These are phyloP conservation scores for Rhagoletis pomonella DNA, from an alignment of 1,140 invertebrate genomes.

Conservation along the genomic window DNA sequence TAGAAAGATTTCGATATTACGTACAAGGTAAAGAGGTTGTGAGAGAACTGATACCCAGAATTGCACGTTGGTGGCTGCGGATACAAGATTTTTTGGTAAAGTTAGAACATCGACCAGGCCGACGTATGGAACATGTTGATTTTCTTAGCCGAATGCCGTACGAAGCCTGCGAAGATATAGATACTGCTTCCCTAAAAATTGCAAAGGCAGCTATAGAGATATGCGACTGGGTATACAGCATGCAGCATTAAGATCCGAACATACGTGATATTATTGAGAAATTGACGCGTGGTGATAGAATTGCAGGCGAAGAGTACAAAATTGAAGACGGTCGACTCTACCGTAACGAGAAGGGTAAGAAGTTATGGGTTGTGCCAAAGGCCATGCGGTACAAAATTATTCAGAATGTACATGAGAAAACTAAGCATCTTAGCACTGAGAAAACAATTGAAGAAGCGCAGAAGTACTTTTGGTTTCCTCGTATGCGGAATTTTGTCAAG, in stretches of 20 bases:
- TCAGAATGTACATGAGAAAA: constrained; percentile 48
- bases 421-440: constrained; percentile 53
- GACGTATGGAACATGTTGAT: constrained; percentile 56
- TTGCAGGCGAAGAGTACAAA: constrained; percentile 10
- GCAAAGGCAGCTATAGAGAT: constrained; percentile 2
- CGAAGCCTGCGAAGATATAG: constrained; percentile 23
- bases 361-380: constrained; percentile 56
- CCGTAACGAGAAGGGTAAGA: constrained; percentile 19
- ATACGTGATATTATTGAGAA: constrained; percentile 31
- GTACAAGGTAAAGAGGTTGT: constrained; percentile 70
- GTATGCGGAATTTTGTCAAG: constrained; percentile 60
- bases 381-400: constrained; percentile 3
- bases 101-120: constrained; percentile 55
- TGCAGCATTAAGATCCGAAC: constrained; percentile 35
- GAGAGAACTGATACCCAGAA: constrained; percentile 62
- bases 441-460: constrained; percentile 55
- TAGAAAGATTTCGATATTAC: too few relatives aligned
- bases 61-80: constrained; percentile 69
- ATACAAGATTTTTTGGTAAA: constrained; percentile 58
- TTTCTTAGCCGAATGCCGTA: constrained; percentile 53
- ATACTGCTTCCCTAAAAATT: constrained; percentile 41
- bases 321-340: constrained; percentile 46
- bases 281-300: neutral
- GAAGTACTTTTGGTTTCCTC: constrained; percentile 61
- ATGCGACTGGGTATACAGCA: constrained; percentile 40